Base-by-base conservation (phyloP, 92 coral and sea anemone genomes). In the Phenganax subtilis region DNA sequence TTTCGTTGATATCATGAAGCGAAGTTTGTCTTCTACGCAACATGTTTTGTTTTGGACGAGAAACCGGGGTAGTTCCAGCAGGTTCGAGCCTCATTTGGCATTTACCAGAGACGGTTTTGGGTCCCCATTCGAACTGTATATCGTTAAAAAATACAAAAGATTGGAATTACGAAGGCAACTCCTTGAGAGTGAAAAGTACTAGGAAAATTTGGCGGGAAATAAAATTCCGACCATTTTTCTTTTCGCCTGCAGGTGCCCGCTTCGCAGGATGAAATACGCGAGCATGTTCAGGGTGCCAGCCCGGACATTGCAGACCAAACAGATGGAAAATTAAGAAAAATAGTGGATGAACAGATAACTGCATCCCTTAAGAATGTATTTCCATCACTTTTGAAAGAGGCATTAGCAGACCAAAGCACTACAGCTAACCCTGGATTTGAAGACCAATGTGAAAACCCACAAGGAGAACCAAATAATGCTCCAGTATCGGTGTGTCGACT, bases 201-300 rank as follows among this genome's bases (percentile, higher is more conserved):
- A 61, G n/a, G n/a, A 15, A 15, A 7, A 37, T 37, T 61, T 15
- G 25, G 8, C n/a, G 0, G 28, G 67, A 16, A 16, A 68, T 10
- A 37, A 9, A 10, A 20, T 30, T 10, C 31, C 37, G 12, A 0
- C 37, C 10, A 7, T 44, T 27, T 17, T 66, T 3, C 47, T 66
- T 27, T 51, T 51, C 1, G 10, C 72, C 72, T 17, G 72, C 72
- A 66, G 72, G 72, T 66, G 37, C 72, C 12, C 12, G 51, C 72
- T 53, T 66, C 72, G 72, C 72, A 66, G 53, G 72, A 20, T 0
- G 47, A 37, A 37, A 25, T 66, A 51, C 15, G 1, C 12, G 37
- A 8, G 11, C 10, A 9, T 66, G 72, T 66, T 51, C 72, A 66
- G 72, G 51, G 72, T 66, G 15, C 72, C 72, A 66, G 72, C 72